Conservation (phyloP, 1,140 invertebrate genomes). For the Portunus trituberculatus region DNA sequence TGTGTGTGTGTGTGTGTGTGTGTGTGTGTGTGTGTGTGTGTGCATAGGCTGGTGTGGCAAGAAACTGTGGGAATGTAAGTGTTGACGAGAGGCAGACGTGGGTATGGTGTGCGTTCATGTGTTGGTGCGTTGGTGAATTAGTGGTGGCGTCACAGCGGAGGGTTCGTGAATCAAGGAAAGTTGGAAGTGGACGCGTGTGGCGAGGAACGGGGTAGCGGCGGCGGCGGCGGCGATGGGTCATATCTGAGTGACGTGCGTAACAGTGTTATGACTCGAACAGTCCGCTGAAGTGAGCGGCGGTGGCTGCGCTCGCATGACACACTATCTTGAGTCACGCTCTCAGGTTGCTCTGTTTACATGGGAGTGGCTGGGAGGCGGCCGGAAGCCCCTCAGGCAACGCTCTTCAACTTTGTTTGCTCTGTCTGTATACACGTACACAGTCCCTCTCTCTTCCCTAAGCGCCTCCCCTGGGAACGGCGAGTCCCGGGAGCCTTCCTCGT, state of each 20-base stretch:
- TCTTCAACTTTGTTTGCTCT: constrained; percentile 22
- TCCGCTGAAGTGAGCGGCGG: not conserved
- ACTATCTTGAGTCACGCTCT: constrained; percentile 2
- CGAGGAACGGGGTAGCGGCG: not conserved
- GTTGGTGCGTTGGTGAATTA: no score
- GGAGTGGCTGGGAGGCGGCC: constrained; percentile 6
- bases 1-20: no score
- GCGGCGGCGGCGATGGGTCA: not conserved
- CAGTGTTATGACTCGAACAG: not conserved
- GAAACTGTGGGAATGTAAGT: no score
- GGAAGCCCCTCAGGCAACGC: constrained; percentile 8
- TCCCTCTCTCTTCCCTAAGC: not conserved
- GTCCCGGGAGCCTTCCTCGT: not conserved
- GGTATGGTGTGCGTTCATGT: no score
- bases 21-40: no score
- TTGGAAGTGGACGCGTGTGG: no score
- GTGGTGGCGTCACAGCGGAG: no score
- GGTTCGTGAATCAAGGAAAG: no score
- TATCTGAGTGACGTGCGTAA: not conserved
- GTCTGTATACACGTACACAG: constrained; percentile 12
- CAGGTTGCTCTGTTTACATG: constrained; percentile 20
- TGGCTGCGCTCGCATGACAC: not conserved
- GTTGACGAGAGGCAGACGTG: no score
- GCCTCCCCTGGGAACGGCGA: not conserved
- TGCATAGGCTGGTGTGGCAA: no score